Evolutionary conservation across 2,888 invertebrate genomes (phyloP).

Genomic region (Stenurella melanura): DNA sequence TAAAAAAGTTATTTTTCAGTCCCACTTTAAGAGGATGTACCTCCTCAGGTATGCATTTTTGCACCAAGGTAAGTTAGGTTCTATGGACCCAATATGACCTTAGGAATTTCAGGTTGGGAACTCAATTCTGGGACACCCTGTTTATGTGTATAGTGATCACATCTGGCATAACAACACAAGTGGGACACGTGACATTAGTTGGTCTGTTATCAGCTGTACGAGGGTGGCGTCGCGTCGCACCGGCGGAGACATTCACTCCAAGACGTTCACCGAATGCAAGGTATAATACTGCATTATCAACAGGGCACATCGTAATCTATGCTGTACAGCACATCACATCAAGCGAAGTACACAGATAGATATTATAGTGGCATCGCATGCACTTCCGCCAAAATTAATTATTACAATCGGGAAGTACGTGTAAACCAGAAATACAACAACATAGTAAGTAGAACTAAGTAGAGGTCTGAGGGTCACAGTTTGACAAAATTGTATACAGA

Average conservation of each 20-base stretch:
- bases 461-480: background rate
- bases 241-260: slow-evolving; percentile 18
- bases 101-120: no score
- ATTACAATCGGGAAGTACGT: slow-evolving; percentile 12
- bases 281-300: slow-evolving; percentile 25
- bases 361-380: slow-evolving; percentile 4
- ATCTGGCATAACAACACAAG: slow-evolving; percentile 25
- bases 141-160: background rate
- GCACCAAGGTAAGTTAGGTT: no score
- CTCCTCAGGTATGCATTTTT: no score
- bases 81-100: no score
- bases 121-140: no score
- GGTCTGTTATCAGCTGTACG: slow-evolving; percentile 16
- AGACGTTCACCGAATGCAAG: slow-evolving; percentile 25
- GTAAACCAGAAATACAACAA: slow-evolving; percentile 14
- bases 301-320: slow-evolving; percentile 21
- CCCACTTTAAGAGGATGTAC: no score
- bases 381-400: slow-evolving; percentile 30
- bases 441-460: background rate
- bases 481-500: background rate
- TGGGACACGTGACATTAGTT: background rate
- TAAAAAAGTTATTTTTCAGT: no score
- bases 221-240: slow-evolving; percentile 11
- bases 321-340: slow-evolving; percentile 13
- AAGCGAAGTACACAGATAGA: slow-evolving; percentile 25